Evolutionary conservation across 2,113 vertebrate species (phyloP).

Genomic region (Irena cyanogastra): DNA sequence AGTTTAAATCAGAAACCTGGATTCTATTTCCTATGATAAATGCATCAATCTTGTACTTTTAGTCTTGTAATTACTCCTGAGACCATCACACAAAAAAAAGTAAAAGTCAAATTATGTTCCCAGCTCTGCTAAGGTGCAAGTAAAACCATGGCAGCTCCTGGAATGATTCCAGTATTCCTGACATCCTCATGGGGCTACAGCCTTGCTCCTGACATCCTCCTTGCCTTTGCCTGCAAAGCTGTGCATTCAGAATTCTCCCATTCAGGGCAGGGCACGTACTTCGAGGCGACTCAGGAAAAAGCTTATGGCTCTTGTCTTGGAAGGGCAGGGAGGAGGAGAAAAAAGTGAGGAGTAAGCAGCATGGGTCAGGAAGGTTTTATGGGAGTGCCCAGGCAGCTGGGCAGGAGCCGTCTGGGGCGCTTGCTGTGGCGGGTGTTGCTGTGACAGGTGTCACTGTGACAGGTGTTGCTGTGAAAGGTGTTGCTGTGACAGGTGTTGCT

Average conservation of each 20-base stretch:
- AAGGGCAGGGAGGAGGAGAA: neutral
- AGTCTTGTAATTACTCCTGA: neutral
- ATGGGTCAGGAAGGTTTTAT: fast-evolving
- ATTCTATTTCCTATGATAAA: neutral
- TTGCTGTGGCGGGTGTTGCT: neutral
- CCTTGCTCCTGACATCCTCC: fast-evolving
- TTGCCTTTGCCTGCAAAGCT: neutral
- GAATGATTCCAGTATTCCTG: neutral
- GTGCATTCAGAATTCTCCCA: neutral
- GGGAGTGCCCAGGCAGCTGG: neutral
- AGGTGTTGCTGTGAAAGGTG: no score
- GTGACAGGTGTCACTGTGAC: no score
- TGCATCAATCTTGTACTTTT: neutral
- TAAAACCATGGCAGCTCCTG: neutral
- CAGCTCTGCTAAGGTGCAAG: neutral
- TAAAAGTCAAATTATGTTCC: neutral
- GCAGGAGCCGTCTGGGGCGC: fast-evolving
- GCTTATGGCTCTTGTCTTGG: neutral
- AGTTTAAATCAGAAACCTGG: neutral
- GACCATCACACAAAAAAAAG: neutral
- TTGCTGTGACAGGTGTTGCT: no score
- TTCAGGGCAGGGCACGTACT: no score
- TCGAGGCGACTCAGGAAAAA: neutral
- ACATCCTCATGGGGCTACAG: no score
- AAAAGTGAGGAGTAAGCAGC: neutral